Percentiles rank a stretch among this genome's conserved stretches.
Conservation (phyloP, 2,797 vertebrate species). For the Thamnophis elegans region DNA sequence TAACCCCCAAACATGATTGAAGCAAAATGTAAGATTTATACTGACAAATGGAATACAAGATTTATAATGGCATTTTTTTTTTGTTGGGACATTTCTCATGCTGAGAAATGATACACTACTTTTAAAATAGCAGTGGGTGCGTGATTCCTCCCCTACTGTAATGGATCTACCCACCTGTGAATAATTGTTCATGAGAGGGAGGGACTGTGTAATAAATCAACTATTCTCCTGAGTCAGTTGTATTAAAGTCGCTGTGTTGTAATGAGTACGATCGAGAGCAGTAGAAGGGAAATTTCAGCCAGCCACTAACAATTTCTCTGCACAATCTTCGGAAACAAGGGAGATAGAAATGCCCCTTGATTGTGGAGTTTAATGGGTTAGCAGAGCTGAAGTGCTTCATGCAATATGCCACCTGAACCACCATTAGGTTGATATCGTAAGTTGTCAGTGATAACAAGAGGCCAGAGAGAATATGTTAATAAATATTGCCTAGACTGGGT, state of each 20-base stretch:
- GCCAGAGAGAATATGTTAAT: not conserved
- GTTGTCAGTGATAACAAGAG: not conserved
- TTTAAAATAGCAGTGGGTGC: conserved; percentile 24
- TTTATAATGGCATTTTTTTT: conserved; percentile 31
- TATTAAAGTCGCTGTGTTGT: not conserved
- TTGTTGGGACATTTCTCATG: conserved; percentile 20
- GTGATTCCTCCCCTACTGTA: not conserved
- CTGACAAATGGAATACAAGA: not conserved
- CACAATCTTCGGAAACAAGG: not conserved
- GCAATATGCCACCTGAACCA: not conserved
- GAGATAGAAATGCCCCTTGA: conserved; percentile 5
- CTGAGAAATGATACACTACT: conserved; percentile 24
- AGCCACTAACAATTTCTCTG: conserved; percentile 13
- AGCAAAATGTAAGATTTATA: conserved; percentile 9
- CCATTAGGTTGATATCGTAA: not conserved
- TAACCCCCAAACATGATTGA: not conserved
- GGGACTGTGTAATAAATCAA: not conserved
- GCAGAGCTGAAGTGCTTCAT: not conserved
- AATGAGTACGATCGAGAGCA: not conserved
- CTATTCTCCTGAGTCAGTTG: not conserved
- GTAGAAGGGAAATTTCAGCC: not conserved
- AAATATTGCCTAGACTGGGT: not conserved
- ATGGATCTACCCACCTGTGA: conserved; percentile 27
- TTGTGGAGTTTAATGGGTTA: not conserved
- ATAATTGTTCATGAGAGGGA: conserved; percentile 6